Conservation (phyloP, 2,888 invertebrate species). For the Caenorhabditis afra region DNA sequence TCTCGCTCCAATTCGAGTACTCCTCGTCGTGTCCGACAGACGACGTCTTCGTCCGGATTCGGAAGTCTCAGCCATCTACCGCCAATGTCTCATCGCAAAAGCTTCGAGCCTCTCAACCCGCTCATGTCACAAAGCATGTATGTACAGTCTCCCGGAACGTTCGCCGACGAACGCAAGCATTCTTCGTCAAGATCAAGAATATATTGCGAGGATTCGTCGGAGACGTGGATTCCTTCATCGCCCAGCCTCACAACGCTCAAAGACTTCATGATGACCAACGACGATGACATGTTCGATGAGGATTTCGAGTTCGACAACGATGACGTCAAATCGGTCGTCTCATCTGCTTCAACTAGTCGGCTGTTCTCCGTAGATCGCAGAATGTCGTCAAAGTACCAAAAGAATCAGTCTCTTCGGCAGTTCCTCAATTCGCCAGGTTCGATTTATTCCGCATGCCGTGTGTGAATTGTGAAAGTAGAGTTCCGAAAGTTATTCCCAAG, state of each 20-base stretch:
- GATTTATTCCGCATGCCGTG: background rate
- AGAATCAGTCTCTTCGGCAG: conserved; percentile 43
- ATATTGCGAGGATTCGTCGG: conserved; percentile 37
- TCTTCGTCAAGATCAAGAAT: conserved; percentile 22
- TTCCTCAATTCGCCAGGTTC: conserved; percentile 60
- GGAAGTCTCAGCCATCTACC: conserved; percentile 64
- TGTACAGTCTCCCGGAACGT: conserved; percentile 27
- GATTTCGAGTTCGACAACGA: conserved; percentile 59
- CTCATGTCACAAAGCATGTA: conserved; percentile 70
- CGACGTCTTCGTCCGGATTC: conserved; percentile 62
- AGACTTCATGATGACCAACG: conserved; percentile 53
- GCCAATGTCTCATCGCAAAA: conserved; percentile 47
- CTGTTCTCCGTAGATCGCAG: conserved; percentile 44
- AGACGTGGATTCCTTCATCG: conserved; percentile 50
- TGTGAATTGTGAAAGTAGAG: background rate
- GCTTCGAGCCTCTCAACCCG: conserved; percentile 34
- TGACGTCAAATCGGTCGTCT: conserved; percentile 61
- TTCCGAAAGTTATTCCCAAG: too few species aligned
- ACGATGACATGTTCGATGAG: conserved; percentile 37
- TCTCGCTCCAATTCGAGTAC: conserved; percentile 49
- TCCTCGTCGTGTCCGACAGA: conserved; percentile 51
- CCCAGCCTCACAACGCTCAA: conserved; percentile 59
- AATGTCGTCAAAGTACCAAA: conserved; percentile 25
- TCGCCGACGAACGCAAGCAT: conserved; percentile 10
- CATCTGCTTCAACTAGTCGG: conserved; percentile 66